Percentiles rank a stretch among this genome's conserved stretches.
Evolutionary conservation across 2,888 invertebrate species (phyloP).

Genomic region (Xestia c-nigrum): DNA sequence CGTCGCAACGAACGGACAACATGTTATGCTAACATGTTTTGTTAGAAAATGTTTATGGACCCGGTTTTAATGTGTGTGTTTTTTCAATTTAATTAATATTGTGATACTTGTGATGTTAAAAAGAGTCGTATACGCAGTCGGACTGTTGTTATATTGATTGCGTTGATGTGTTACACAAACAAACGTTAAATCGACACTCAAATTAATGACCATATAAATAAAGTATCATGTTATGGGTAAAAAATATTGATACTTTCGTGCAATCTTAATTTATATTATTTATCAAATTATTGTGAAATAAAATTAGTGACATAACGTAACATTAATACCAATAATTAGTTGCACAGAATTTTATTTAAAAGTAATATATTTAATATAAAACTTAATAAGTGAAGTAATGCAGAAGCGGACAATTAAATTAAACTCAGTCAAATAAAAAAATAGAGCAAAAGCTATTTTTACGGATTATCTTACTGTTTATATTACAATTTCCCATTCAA

Average conservation of each 20-base stretch:
- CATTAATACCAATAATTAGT: background rate
- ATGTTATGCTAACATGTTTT: background rate
- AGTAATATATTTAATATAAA: background rate
- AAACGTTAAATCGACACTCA: conserved; percentile 2
- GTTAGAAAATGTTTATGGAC: background rate
- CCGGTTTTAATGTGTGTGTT: background rate
- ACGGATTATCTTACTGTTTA: conserved; percentile 53
- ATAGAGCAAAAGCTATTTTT: conserved; percentile 25
- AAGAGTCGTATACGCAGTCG: conserved; percentile 27
- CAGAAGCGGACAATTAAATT: conserved; percentile 53
- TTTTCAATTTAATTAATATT: background rate
- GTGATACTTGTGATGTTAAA: background rate
- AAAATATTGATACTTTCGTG: conserved; percentile 31
- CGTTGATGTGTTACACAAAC: background rate
- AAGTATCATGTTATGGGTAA: background rate
- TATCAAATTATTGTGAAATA: background rate
- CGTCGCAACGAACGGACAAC: background rate
- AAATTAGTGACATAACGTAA: background rate
- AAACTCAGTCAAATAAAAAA: background rate
- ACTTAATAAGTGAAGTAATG: conserved; percentile 49
- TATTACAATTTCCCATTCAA: conserved; percentile 22
- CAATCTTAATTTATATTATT: conserved; percentile 10
- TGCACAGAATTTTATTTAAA: background rate
- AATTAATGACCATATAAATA: background rate
- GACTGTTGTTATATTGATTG: background rate